Conservation (phyloP, 1,140 invertebrate species). For the Dendrolimus punctatus region DNA sequence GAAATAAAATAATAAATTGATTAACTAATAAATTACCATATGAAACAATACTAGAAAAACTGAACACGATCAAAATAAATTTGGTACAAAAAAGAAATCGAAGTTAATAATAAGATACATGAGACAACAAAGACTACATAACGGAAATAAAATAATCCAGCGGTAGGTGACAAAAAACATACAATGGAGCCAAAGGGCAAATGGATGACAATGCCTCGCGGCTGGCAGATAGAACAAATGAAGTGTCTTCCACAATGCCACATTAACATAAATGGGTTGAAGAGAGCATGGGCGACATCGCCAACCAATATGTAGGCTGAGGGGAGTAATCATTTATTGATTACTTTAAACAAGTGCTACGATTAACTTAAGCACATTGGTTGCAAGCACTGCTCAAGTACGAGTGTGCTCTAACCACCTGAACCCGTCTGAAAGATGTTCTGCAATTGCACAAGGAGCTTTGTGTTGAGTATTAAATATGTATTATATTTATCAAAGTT, state of each 20-base stretch:
- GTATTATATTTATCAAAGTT: no score
- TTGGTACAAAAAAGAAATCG: conserved; percentile 19
- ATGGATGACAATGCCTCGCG: conserved; percentile 43
- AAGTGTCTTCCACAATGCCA: conserved; percentile 47
- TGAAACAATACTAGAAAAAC: no score
- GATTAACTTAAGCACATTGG: no score
- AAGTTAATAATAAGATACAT: conserved; percentile 37
- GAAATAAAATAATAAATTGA: no score
- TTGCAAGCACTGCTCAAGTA: no score
- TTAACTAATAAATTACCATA: no score
- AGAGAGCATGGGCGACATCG: conserved; percentile 26
- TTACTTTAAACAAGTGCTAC: background rate
- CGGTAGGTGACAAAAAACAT: conserved; percentile 54
- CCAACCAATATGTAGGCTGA: conserved; percentile 12
- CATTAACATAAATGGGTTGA: conserved; percentile 59
- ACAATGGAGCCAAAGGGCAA: conserved; percentile 68
- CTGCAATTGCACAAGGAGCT: no score
- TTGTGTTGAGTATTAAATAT: no score
- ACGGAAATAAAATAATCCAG: conserved; percentile 68
- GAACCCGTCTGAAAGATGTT: no score
- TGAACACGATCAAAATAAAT: no score
- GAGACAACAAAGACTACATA: conserved; percentile 53
- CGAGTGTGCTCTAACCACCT: no score
- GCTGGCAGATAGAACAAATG: conserved; percentile 56
- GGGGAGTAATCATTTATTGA: background rate